Conservation (phyloP, 2,797 vertebrate species). For the Diplodus sargus region DNA sequence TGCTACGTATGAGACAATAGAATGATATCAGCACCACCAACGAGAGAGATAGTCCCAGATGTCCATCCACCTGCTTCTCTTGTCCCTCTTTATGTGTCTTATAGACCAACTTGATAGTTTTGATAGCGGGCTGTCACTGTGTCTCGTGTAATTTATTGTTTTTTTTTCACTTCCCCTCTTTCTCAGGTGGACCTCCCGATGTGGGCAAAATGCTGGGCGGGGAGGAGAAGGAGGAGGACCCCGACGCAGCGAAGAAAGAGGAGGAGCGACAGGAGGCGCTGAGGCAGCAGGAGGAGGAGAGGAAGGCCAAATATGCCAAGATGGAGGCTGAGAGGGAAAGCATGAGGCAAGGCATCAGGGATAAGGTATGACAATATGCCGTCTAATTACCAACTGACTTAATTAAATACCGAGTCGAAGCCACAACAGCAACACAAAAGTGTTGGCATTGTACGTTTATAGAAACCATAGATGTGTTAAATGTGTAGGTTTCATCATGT, state of each 20-base stretch:
- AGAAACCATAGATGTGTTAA: too few relatives aligned
- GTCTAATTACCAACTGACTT: background rate
- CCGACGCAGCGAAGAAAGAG: slow-evolving; percentile 97
- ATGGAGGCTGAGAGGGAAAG: slow-evolving; percentile 97
- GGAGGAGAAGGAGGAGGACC: slow-evolving; percentile 96
- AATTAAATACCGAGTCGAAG: background rate
- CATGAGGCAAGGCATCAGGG: slow-evolving; percentile 97
- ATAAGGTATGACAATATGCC: slow-evolving; percentile 89
- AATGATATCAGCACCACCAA: background rate
- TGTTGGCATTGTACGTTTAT: too few relatives aligned
- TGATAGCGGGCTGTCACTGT: slow-evolving; percentile 13
- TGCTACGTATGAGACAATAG: too few relatives aligned
- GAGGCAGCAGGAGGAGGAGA: slow-evolving; percentile 96
- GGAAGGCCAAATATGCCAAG: slow-evolving; percentile 96
- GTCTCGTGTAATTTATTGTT: slow-evolving; percentile 10
- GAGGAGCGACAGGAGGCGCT: slow-evolving; percentile 97
- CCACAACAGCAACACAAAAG: too few relatives aligned
- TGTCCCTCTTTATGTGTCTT: background rate
- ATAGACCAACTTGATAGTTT: slow-evolving; percentile 17
- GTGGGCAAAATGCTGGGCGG: slow-evolving; percentile 99
- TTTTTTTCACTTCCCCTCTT: background rate
- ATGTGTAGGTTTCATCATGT: too few relatives aligned
- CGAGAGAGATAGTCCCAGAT: background rate
- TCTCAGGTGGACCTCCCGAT: slow-evolving; percentile 95
- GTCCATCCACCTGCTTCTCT: slow-evolving; percentile 15